Evolutionary conservation across 2,797 vertebrate genomes (phyloP), one percentile per base, ranked within the genome.

Genomic region (Corythornis leucogaster): DNA sequence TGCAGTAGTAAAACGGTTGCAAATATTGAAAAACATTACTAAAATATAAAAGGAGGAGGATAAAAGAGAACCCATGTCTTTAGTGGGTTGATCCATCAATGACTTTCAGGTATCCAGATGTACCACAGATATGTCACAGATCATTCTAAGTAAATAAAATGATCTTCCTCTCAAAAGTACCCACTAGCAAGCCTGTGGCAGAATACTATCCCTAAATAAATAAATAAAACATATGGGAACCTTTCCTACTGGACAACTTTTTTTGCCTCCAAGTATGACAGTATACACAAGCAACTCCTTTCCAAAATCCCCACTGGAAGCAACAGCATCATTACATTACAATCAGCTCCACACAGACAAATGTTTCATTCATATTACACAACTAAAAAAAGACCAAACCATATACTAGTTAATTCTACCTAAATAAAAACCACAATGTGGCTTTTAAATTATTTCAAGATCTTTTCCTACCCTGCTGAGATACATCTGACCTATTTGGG

Each of bases 301-400:
- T 83, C 75, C 43, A 15, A n/a, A 85, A 87, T 85, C 48, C 46
- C 59, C 43, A 53, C 69, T 67, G 35, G 16, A 89, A 85, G 20
- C 62, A 80, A 79, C 25, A 83, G n/a, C 35, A 92, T 73, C 42
- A 57, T 66, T 84, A 58, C 0, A 0, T 70, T 85, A 69, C 51
- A 93, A 91, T 85, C 76, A 89, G 42, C 51, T 93, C 59, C 81
- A 67, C 30, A 54, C 14, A 81, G 69, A 31, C 42, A 58, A 89
- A 95, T 78, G 76, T 83, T 90, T 94, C 83, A 89, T 90, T 94
- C 43, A 57, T 79, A 87, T 45, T 24, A 61, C 31, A 48, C 13
- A 66, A 77, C 24, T 40, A 25, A 50, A 35, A 68, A 68, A 43
- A 38, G 15, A 40, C 38, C 14, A 40, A 15, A 40, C 38, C 14